Evolutionary conservation across 2,113 vertebrate species (phyloP).

Genomic region (Polypterus senegalus): DNA sequence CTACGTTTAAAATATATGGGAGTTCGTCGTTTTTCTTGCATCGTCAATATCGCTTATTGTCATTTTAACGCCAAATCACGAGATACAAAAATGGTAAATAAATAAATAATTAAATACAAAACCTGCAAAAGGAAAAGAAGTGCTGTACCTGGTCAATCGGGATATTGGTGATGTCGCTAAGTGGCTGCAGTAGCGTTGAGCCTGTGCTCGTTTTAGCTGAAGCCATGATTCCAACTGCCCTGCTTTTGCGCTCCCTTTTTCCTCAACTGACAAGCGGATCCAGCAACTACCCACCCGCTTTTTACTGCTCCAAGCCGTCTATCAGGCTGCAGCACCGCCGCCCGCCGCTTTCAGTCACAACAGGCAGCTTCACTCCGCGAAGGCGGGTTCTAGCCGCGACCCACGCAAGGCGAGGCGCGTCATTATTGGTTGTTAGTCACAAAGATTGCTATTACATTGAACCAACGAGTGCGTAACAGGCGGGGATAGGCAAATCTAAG

Average conservation of each 20-base stretch:
- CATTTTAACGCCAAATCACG: too few species aligned
- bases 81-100: too few species aligned
- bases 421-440: too few species aligned
- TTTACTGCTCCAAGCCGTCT: conserved; percentile 31
- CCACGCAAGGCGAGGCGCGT: too few species aligned
- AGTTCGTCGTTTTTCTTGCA: too few species aligned
- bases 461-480: too few species aligned
- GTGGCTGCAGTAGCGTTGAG: conserved; percentile 79
- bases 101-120: too few species aligned
- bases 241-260: conserved; percentile 24
- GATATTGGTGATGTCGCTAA: conserved; percentile 79
- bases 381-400: conserved; percentile 7
- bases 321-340: conserved; percentile 26
- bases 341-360: conserved; percentile 20
- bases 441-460: too few species aligned
- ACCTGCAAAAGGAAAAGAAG: not conserved
- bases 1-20: too few species aligned
- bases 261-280: conserved; percentile 5
- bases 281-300: conserved; percentile 1
- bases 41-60: too few species aligned
- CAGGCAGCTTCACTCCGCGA: conserved; percentile 16
- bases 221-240: conserved; percentile 54
- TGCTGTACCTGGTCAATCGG: conserved; percentile 80
- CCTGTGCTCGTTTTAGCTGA: conserved; percentile 71
- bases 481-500: too few species aligned